These are phyloP conservation scores for Nothocercus nigrocapillus DNA, from an alignment of 2,113 vertebrate genomes.

Conservation along the genomic window DNA sequence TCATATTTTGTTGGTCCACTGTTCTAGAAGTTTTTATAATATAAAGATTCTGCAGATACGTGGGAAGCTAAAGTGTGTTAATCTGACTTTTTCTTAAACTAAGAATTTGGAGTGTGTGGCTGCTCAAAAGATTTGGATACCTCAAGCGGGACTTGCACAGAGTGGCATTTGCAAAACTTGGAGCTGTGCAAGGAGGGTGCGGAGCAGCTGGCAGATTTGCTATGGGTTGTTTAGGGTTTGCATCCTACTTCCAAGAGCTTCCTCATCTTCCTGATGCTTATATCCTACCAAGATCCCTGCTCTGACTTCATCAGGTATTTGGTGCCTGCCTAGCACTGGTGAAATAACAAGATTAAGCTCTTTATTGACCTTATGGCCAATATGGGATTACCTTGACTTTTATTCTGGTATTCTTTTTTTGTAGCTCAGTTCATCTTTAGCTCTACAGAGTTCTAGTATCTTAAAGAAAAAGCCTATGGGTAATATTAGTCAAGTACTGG, in stretches of 20 bases:
- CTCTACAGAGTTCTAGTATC: background rate
- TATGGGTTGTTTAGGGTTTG: background rate
- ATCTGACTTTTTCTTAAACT: background rate
- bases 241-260: background rate
- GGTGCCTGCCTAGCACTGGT: background rate
- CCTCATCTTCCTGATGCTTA: background rate
- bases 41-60: background rate
- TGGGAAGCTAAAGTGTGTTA: background rate
- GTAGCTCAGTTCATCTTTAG: background rate
- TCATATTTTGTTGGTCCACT: too few species aligned
- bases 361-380: background rate
- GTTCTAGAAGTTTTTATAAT: background rate
- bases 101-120: background rate
- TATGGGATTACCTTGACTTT: background rate
- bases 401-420: background rate
- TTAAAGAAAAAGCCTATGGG: background rate
- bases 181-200: background rate
- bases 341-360: background rate
- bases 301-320: background rate
- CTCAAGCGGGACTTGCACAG: background rate
- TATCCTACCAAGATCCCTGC: background rate
- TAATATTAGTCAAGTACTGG: slow-evolving; percentile 11
- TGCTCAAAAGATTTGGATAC: background rate
- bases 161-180: background rate
- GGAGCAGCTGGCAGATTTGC: background rate